These are phyloP conservation scores for Aphis craccivora DNA, from an alignment of 1,140 invertebrate species.

Conservation along the genomic window DNA sequence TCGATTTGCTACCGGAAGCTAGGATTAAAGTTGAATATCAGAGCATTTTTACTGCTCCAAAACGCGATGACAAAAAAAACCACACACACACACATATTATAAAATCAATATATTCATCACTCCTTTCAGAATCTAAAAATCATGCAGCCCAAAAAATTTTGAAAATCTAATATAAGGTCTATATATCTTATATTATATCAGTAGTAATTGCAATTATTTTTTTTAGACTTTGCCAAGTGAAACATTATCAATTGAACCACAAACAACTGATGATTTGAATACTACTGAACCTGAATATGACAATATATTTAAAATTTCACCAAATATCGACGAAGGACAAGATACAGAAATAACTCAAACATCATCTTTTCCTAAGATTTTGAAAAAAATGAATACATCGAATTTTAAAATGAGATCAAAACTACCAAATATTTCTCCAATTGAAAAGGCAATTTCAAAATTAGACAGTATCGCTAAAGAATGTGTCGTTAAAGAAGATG, in stretches of 20 bases:
- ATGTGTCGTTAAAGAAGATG: neutral
- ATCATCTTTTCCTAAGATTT: neutral
- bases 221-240: neutral
- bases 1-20: too few relatives aligned
- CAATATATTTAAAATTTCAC: neutral
- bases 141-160: too few relatives aligned
- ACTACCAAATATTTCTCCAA: neutral
- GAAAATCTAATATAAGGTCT: too few relatives aligned
- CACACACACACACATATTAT: too few relatives aligned
- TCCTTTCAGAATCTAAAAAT: too few relatives aligned
- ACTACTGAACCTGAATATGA: neutral
- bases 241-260: neutral
- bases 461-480: constrained; percentile 15
- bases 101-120: too few relatives aligned
- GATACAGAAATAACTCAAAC: neutral
- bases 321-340: neutral
- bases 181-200: too few relatives aligned
- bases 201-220: neutral
- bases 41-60: too few relatives aligned
- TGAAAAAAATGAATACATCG: neutral
- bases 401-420: constrained; percentile 22
- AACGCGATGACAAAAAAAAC: too few relatives aligned
- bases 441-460: constrained; percentile 26
- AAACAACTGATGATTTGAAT: neutral
- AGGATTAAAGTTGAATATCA: too few relatives aligned